These are phyloP conservation scores for Onchidella celtica DNA, from an alignment of 2,888 invertebrate genomes.

Conservation along the genomic window DNA sequence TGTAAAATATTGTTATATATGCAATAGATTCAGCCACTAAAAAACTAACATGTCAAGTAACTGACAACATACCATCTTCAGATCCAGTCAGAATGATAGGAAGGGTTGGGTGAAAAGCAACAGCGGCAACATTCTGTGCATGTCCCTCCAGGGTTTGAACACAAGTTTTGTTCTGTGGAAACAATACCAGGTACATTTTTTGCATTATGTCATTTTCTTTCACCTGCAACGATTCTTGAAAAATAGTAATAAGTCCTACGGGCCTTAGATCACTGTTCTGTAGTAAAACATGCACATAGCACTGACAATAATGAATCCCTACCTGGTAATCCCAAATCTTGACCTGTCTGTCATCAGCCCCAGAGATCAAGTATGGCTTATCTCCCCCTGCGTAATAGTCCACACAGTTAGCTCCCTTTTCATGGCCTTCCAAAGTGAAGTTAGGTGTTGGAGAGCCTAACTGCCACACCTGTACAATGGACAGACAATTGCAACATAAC, in stretches of 20 bases:
- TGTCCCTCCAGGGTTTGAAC: conserved; percentile 99
- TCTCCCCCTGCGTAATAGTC: conserved; percentile 99
- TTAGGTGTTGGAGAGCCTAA: conserved; percentile 98
- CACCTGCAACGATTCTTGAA: too few species aligned
- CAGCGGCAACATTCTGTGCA: conserved; percentile 93
- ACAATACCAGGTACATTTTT: too few species aligned
- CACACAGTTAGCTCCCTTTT: conserved; percentile 99
- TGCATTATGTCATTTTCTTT: background rate
- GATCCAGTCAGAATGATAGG: conserved; percentile 98
- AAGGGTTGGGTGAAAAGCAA: conserved; percentile 98
- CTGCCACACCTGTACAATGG: conserved; percentile 90
- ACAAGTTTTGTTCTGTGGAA: conserved; percentile 95
- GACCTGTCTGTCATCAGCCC: conserved; percentile 97
- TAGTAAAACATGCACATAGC: too few species aligned
- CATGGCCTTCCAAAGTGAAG: conserved; percentile 98
- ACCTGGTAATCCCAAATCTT: conserved; percentile 98
- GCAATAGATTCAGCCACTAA: too few species aligned
- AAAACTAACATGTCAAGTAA: too few species aligned
- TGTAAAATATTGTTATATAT: too few species aligned
- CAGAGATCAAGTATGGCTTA: conserved; percentile 99
- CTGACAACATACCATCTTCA: conserved; percentile 87
- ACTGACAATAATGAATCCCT: too few species aligned
- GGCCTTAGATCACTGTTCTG: too few species aligned
- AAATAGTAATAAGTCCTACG: too few species aligned
- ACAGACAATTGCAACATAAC: background rate